Base-by-base conservation (phyloP, 2,888 invertebrate species). In the Serrognathus titanus region DNA sequence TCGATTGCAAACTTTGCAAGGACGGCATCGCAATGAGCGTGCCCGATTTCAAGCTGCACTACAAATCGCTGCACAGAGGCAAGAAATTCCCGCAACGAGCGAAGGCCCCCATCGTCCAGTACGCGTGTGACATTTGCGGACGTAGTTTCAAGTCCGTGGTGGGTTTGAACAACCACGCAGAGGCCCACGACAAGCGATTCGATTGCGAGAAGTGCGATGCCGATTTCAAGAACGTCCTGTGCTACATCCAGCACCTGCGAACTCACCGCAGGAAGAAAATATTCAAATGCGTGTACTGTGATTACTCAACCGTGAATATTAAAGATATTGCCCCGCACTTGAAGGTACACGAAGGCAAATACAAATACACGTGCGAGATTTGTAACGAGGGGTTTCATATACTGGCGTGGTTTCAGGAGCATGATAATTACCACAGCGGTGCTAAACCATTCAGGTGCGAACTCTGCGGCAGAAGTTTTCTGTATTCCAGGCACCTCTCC, bases 351-450 rank as follows among this genome's bases (percentile, higher is more conserved):
- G 73, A 73, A 3, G 69, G 69, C 0, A 81, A 78, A 0, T 73
- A 69, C 11, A 81, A 81, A 60, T 79, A 66, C 57, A 72, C 72
- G 0, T 83, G 83, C 56, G 68, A 71, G 0, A 61, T 68, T 0
- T 83, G 83, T 59, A 66, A 72, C 0, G 82, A 81, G 63, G 73
- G 78, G 52, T 81, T 80, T 35, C 81, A 81, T 69, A 80, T 82
- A 31, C 77, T 78, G n/a, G 75, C 57, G 4, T 24, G 24, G 24
- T 3, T 24, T 6, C 4, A 24, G 6, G 24, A 24, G 4, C 24
- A 74, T 16, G 67, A 73, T 61, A 76, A 77, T 60, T 73, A 75
- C 31, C 75, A 66, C 50, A 66, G 53, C 43, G 74, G 73, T 10
- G 62, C 66, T 2, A 72, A 73, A 11, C 71, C 73, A 13, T 68